phyloP scores from a whole-genome alignment of 2,888 invertebrate genomes.

The Drosophila planitibia region DNA sequence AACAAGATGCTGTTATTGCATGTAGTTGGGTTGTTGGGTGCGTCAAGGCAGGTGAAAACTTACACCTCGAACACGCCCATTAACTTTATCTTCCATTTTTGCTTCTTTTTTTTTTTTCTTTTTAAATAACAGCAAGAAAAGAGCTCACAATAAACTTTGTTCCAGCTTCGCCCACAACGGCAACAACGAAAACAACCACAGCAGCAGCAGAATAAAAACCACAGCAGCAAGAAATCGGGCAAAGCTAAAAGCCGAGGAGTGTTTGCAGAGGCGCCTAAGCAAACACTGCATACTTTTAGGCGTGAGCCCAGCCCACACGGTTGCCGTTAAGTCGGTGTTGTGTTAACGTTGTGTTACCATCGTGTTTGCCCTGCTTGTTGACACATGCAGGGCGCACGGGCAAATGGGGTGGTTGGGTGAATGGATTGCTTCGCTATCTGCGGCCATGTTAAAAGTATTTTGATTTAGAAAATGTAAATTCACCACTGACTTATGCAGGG shows the following conservation, averaged over 20 bases:
- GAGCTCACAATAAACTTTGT: conserved; percentile 59
- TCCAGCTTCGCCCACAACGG: conserved; percentile 42
- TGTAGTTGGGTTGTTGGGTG: conserved; percentile 46
- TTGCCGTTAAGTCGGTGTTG: conserved; percentile 50
- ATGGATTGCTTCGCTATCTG: conserved; percentile 25
- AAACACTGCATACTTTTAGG: conserved; percentile 70
- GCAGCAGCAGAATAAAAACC: neutral
- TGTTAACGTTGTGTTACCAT: conserved; percentile 37
- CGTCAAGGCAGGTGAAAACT: conserved; percentile 36
- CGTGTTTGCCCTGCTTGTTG: conserved; percentile 58
- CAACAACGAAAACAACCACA: conserved; percentile 31
- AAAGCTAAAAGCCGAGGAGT: conserved; percentile 29
- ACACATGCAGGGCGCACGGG: conserved; percentile 51
- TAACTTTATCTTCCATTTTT: conserved; percentile 31
- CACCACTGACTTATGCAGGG: conserved; percentile 52
- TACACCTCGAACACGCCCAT: conserved; percentile 43
- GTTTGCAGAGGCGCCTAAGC: conserved; percentile 68
- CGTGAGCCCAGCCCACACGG: conserved; percentile 40
- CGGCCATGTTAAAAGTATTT: conserved; percentile 67
- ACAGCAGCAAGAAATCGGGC: conserved; percentile 24
- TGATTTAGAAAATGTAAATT: conserved; percentile 79
- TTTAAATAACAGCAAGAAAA: conserved; percentile 38
- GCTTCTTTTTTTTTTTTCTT: conserved; percentile 5
- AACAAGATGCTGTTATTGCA: conserved; percentile 53
- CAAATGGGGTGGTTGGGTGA: conserved; percentile 10